phyloP scores from a whole-genome alignment of 2,888 invertebrate genomes.

The Drosophila nr. fundita region DNA sequence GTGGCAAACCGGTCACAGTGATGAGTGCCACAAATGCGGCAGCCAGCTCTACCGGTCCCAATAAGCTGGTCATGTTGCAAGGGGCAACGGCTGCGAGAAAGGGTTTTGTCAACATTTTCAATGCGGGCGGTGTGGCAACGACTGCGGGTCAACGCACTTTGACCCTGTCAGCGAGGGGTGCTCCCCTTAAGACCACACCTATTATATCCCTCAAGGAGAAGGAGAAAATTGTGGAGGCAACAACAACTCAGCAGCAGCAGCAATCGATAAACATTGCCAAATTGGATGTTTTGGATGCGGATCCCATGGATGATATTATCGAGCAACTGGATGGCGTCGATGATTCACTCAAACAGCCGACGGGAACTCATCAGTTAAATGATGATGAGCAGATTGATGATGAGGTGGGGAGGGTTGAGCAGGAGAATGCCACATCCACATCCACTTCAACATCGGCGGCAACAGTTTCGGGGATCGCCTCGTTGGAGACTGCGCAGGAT shows the following conservation, averaged over 20 bases:
- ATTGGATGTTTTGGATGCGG: constrained; percentile 67
- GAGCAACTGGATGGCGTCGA: constrained; percentile 83
- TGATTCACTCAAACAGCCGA: constrained; percentile 55
- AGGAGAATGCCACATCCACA: constrained; percentile 14
- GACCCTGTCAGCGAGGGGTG: constrained; percentile 66
- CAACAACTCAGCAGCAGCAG: constrained; percentile 40
- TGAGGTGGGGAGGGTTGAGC: constrained; percentile 26
- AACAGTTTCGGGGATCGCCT: neutral
- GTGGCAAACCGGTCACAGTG: constrained; percentile 90
- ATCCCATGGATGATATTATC: constrained; percentile 83
- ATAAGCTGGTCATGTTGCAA: constrained; percentile 86
- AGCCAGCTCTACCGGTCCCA: constrained; percentile 47
- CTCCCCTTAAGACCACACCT: constrained; percentile 31
- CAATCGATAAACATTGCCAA: constrained; percentile 55
- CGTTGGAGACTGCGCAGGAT: neutral
- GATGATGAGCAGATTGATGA: constrained; percentile 31
- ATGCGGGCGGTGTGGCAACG: constrained; percentile 48
- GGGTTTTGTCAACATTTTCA: constrained; percentile 86
- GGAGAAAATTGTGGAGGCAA: constrained; percentile 43
- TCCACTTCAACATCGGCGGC: constrained; percentile 1
- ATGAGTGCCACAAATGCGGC: constrained; percentile 85
- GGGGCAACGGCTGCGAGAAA: constrained; percentile 84
- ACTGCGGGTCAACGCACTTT: constrained; percentile 71
- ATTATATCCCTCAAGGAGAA: constrained; percentile 34
- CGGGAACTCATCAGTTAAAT: constrained; percentile 28